Conservation (phyloP, 1,140 invertebrate species). For the Pseudobourletiella spinata region DNA sequence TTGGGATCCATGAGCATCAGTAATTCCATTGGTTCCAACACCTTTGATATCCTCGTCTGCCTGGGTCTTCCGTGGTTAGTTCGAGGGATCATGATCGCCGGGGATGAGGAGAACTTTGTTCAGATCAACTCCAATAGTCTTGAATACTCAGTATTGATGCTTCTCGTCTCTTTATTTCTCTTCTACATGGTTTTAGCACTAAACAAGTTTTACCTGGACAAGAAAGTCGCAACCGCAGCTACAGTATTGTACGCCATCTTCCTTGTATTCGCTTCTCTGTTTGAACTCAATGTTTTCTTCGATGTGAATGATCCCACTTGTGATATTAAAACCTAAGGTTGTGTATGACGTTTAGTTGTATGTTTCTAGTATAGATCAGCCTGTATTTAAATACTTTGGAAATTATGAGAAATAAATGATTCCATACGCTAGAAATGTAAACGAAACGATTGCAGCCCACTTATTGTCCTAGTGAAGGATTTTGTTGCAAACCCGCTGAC, state of each 20-base stretch:
- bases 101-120: slow-evolving; percentile 53
- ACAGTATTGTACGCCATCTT: slow-evolving; percentile 52
- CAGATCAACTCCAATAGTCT: slow-evolving; percentile 68
- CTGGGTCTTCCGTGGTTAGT: slow-evolving; percentile 69
- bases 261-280: slow-evolving; percentile 51
- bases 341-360: too few species aligned
- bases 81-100: slow-evolving; percentile 51
- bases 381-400: too few species aligned
- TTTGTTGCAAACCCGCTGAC: too few species aligned
- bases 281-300: slow-evolving; percentile 50
- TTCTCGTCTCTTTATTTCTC: slow-evolving; percentile 64
- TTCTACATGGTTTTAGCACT: slow-evolving; percentile 64
- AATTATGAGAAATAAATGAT: too few species aligned
- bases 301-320: slow-evolving; percentile 44
- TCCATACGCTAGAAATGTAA: too few species aligned
- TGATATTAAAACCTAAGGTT: too few species aligned
- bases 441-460: too few species aligned
- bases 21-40: slow-evolving; percentile 73
- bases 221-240: slow-evolving; percentile 54
- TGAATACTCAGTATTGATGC: slow-evolving; percentile 69
- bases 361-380: too few species aligned
- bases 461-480: too few species aligned
- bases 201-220: slow-evolving; percentile 70
- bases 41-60: slow-evolving; percentile 72
- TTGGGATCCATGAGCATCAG: slow-evolving; percentile 75